Percentiles rank a stretch among this genome's conserved stretches.
These are phyloP conservation scores for Meloe dianella DNA, from an alignment of 2,888 invertebrate species.

Conservation along the genomic window DNA sequence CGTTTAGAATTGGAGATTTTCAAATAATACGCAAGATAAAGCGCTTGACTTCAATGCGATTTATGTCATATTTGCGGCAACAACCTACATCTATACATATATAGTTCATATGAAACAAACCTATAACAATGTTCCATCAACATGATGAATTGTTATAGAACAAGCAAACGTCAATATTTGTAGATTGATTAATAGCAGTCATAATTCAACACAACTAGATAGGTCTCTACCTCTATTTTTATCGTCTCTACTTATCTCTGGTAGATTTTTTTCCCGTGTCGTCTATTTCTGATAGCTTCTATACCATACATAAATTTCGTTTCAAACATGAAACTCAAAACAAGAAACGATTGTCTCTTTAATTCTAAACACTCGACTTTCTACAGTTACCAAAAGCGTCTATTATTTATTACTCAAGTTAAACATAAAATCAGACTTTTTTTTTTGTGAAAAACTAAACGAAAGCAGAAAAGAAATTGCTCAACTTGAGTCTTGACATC, in stretches of 20 bases:
- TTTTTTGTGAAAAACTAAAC: not conserved
- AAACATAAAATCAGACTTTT: not conserved
- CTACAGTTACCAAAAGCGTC: not conserved
- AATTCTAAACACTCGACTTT: not conserved
- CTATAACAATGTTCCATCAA: constrained; percentile 40
- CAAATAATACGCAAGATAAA: constrained; percentile 17
- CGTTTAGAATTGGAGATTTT: not conserved
- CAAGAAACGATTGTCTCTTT: not conserved
- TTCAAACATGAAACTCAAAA: not conserved
- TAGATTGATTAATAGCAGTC: constrained; percentile 45
- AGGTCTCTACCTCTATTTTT: constrained; percentile 37
- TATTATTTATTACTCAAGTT: not conserved
- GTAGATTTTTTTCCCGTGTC: not conserved
- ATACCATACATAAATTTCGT: not conserved
- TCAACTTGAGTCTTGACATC: not conserved
- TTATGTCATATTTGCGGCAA: constrained; percentile 25
- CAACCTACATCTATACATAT: not conserved
- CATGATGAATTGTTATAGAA: constrained; percentile 44
- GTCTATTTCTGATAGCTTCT: not conserved
- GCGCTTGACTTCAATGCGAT: constrained; percentile 25
- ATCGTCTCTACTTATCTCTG: constrained; percentile 27
- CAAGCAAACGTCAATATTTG: constrained; percentile 41
- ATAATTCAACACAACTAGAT: constrained; percentile 39
- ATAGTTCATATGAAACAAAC: constrained; percentile 31
- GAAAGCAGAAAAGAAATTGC: not conserved